These are phyloP conservation scores for Bergia sp. DNA, from an alignment of 92 coral and sea anemone species.

Conservation along the genomic window DNA sequence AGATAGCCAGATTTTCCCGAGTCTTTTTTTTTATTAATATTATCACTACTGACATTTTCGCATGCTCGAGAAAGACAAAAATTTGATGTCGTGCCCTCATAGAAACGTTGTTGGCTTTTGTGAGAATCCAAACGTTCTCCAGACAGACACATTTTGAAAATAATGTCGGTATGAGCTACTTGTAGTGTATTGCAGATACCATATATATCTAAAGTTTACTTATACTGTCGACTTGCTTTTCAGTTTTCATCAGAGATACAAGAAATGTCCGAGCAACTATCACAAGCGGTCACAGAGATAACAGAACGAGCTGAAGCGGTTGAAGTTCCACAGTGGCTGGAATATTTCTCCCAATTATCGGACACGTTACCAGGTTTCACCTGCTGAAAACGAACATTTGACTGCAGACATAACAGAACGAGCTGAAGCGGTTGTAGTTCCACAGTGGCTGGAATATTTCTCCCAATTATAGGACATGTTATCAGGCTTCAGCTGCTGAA, in stretches of 20 bases:
- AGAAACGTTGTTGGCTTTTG: no score
- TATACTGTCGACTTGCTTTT: not conserved
- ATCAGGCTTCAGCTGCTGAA: slow-evolving; percentile 6
- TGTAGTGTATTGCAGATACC: not conserved
- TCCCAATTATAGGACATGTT: slow-evolving; percentile 42
- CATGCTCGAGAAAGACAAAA: no score
- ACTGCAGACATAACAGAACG: slow-evolving; percentile 37
- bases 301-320: slow-evolving; percentile 43
- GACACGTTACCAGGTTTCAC: slow-evolving; percentile 15
- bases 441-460: slow-evolving; percentile 65
- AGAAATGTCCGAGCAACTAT: slow-evolving; percentile 28
- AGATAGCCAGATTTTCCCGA: not conserved
- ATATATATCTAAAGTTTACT: not conserved
- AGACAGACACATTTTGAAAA: no score
- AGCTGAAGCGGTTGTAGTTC: slow-evolving; percentile 51
- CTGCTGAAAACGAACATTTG: not conserved
- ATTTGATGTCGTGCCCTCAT: no score
- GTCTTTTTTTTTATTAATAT: no score
- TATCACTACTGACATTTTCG: no score
- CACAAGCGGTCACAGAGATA: slow-evolving; percentile 52
- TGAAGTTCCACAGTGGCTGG: slow-evolving; percentile 70
- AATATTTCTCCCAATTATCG: slow-evolving; percentile 47
- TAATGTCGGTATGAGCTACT: no score
- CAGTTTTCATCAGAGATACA: slow-evolving; percentile 13
- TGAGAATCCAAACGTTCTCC: no score